Conservation (phyloP, 2,888 invertebrate species). For the Reticulitermes lucifugus region DNA sequence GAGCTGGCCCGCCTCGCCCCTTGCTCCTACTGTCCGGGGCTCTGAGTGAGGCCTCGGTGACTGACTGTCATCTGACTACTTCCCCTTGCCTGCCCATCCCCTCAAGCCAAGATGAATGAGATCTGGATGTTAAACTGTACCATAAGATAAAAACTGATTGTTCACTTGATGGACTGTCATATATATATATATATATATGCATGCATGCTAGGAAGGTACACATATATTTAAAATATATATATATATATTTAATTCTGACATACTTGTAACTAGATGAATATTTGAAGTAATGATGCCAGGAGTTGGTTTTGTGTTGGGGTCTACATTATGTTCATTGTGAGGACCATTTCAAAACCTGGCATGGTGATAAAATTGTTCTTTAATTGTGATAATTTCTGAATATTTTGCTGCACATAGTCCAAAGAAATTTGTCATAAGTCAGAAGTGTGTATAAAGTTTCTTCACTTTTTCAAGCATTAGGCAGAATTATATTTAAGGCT, state of each 20-base stretch:
- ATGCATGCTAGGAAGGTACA: neutral
- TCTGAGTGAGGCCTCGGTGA: slow-evolving; percentile 48
- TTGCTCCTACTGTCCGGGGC: slow-evolving; percentile 49
- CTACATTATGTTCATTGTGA: neutral
- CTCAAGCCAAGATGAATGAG: neutral
- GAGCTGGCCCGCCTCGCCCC: slow-evolving; percentile 57
- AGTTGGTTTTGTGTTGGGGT: neutral
- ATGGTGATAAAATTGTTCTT: neutral
- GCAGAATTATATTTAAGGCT: neutral
- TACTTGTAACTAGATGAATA: neutral
- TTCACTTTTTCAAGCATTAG: neutral
- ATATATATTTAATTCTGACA: neutral
- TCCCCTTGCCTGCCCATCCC: neutral
- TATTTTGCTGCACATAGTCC: neutral
- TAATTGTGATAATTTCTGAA: neutral
- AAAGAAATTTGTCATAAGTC: neutral
- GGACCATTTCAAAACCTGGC: neutral
- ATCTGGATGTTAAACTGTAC: slow-evolving; percentile 22
- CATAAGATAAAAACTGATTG: neutral
- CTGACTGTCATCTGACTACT: slow-evolving; percentile 29
- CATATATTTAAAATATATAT: neutral
- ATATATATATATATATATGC: neutral
- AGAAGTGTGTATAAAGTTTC: too few relatives aligned
- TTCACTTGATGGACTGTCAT: neutral
- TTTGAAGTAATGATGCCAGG: slow-evolving; percentile 34